Evolutionary conservation across 2,113 vertebrate genomes (phyloP).

Genomic region (Muntiacus muntjak): DNA sequence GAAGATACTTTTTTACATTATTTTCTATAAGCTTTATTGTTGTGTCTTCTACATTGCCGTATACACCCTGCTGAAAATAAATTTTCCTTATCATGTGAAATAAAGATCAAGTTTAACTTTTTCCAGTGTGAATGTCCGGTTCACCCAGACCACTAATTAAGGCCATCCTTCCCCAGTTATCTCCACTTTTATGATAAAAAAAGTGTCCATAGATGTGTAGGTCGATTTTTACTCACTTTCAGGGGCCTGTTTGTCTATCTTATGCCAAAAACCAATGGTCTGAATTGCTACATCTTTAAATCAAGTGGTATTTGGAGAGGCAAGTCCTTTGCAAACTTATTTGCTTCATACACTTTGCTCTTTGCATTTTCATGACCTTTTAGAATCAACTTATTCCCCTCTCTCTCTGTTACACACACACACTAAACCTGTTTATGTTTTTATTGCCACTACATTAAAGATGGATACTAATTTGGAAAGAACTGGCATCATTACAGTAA

Average conservation of each 20-base stretch:
- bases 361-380: neutral
- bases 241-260: neutral
- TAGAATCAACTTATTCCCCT: neutral
- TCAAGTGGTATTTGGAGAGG: neutral
- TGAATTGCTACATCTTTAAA: neutral
- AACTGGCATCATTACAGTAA: neutral
- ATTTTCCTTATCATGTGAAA: neutral
- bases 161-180: neutral
- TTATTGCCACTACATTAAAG: neutral
- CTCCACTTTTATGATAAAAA: neutral
- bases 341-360: neutral
- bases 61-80: neutral
- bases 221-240: neutral
- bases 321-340: neutral
- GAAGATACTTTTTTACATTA: neutral
- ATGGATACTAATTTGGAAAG: neutral
- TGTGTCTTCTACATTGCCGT: neutral
- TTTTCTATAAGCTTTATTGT: neutral
- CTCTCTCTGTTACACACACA: neutral
- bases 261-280: neutral
- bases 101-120: neutral
- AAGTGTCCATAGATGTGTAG: neutral
- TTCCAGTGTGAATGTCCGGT: neutral
- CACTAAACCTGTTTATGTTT: neutral
- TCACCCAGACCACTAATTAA: neutral